Percentiles rank a stretch among this genome's conserved stretches.
Evolutionary conservation across 2,113 vertebrate species (phyloP).

Genomic region (Actinemys pallida): DNA sequence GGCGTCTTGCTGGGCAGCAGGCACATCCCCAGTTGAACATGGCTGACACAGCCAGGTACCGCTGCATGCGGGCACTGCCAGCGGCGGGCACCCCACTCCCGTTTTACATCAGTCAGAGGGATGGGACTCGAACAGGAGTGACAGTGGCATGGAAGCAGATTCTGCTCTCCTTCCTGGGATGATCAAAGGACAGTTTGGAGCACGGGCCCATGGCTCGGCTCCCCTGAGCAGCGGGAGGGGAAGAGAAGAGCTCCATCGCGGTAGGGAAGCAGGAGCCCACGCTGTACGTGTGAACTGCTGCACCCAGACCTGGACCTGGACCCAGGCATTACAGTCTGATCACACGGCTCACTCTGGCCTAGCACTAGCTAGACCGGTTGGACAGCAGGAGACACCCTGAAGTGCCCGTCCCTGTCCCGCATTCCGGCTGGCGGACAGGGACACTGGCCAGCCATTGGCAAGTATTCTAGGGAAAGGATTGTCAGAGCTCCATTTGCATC

Average conservation of each 20-base stretch:
- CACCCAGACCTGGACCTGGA: no score
- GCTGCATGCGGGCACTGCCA: no score
- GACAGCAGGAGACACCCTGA: neutral
- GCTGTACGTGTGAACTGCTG: neutral
- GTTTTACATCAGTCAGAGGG: no score
- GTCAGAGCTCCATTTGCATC: neutral
- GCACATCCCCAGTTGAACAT: no score
- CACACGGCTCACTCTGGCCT: neutral
- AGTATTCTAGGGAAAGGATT: neutral
- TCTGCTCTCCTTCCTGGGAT: neutral
- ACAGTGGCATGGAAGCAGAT: neutral
- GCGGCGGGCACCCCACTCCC: no score
- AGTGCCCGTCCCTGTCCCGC: neutral
- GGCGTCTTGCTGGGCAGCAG: neutral
- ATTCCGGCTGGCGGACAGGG: neutral
- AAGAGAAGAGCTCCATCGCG: neutral
- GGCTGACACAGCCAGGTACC: no score
- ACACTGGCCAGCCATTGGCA: neutral
- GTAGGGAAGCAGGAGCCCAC: no score
- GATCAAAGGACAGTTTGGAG: neutral
- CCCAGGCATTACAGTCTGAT: no score
- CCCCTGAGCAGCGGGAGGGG: no score
- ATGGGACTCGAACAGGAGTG: neutral
- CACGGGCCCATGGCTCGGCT: neutral
- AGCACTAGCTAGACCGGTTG: neutral